Evolutionary conservation across 2,888 invertebrate species (phyloP).

Genomic region (Erebia epiphron): DNA sequence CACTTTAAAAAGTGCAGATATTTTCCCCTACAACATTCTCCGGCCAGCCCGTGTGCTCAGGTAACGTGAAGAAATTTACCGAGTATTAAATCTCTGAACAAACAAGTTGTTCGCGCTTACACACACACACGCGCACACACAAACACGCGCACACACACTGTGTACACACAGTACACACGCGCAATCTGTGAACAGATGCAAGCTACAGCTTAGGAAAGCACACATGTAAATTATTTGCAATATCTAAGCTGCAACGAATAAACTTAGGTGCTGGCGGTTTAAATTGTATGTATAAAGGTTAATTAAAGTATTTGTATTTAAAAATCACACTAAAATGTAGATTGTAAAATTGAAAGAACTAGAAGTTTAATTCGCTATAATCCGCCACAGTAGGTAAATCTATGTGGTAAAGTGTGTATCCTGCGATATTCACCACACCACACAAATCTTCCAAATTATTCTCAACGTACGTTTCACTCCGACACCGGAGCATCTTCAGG

Average conservation of each 20-base stretch:
- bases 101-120: slow-evolving; percentile 81
- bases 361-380: too few species aligned
- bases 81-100: slow-evolving; percentile 82
- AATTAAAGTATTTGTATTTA: too few species aligned
- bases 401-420: too few species aligned
- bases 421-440: too few species aligned
- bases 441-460: too few species aligned
- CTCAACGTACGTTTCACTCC: too few species aligned
- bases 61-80: slow-evolving; percentile 80
- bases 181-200: neutral
- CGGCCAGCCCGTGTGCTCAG: slow-evolving; percentile 51
- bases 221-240: neutral
- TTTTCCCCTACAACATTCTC: slow-evolving; percentile 49
- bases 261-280: too few species aligned
- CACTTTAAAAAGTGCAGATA: slow-evolving; percentile 32
- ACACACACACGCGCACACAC: slow-evolving; percentile 48
- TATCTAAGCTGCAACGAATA: neutral
- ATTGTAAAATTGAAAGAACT: too few species aligned
- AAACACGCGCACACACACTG: slow-evolving; percentile 7
- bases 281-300: too few species aligned
- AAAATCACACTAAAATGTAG: too few species aligned
- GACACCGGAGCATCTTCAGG: too few species aligned
- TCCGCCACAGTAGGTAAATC: too few species aligned
- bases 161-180: slow-evolving; percentile 21
- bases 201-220: neutral